Evolutionary conservation across 2,113 vertebrate species (phyloP).

Genomic region (Argyrosomus japonicus): DNA sequence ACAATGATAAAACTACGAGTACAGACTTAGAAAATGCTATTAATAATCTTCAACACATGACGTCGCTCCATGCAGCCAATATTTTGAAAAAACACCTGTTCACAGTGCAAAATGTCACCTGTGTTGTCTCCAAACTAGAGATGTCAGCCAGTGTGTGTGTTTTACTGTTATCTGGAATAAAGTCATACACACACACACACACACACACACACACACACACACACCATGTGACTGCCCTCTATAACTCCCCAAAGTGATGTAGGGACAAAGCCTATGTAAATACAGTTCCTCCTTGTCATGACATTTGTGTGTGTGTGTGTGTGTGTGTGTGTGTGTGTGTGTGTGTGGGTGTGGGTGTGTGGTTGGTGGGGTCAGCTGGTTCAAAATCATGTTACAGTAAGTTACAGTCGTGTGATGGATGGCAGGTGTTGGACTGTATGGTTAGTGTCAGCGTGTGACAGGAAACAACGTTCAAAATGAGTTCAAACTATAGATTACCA

Average conservation of each 20-base stretch:
- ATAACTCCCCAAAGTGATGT: constrained; percentile 3
- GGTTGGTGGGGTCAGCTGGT: constrained; percentile 46
- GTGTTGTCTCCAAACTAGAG: constrained; percentile 31
- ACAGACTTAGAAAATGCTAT: background rate
- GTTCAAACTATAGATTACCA: too few species aligned
- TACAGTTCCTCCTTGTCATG: constrained; percentile 39
- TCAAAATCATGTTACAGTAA: constrained; percentile 51
- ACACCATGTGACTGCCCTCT: constrained; percentile 41
- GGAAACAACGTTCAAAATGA: background rate
- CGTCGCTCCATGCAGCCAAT: accelerated
- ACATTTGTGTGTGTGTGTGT: constrained; percentile 26
- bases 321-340: constrained; percentile 19
- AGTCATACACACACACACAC: constrained; percentile 17
- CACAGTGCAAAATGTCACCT: constrained; percentile 38
- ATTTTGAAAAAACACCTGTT: constrained; percentile 1
- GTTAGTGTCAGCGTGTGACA: background rate
- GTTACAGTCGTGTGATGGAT: constrained; percentile 32
- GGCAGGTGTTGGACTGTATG: constrained; percentile 40
- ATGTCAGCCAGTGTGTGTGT: constrained; percentile 2
- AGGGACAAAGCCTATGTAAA: constrained; percentile 41
- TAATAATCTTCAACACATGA: background rate
- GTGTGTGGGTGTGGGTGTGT: constrained; percentile 12
- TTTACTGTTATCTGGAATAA: constrained; percentile 32
- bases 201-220: constrained; percentile 15
- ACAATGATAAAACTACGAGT: background rate